Evolutionary conservation across 1,140 invertebrate genomes (phyloP).

Genomic region (Pogonognathellus flavescens): DNA sequence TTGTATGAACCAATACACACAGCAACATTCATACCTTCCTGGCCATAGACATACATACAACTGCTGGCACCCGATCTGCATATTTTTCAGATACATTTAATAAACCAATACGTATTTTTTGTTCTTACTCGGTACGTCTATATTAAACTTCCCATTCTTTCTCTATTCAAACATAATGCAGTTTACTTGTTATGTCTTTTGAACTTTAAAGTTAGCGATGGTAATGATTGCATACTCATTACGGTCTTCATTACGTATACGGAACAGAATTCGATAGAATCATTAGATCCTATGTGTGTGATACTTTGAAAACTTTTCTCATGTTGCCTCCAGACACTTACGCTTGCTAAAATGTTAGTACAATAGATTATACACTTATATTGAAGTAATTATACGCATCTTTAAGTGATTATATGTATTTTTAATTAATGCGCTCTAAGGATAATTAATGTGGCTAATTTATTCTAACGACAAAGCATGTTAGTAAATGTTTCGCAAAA

Average conservation of each 20-base stretch:
- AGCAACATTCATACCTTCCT: not conserved
- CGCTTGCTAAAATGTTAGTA: not conserved
- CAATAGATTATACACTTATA: too few species aligned
- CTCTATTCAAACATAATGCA: not conserved
- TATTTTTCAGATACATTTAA: too few species aligned
- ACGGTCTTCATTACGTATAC: constrained; percentile 21
- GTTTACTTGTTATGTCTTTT: not conserved
- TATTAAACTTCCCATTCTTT: not conserved
- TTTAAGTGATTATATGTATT: too few species aligned
- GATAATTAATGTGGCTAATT: too few species aligned
- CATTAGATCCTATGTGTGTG: not conserved
- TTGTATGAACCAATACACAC: not conserved
- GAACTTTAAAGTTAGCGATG: not conserved
- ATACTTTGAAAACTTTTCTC: constrained; percentile 24
- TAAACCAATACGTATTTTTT: too few species aligned
- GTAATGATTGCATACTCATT: constrained; percentile 39
- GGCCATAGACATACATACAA: too few species aligned
- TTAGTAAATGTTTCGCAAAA: too few species aligned
- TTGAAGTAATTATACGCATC: too few species aligned
- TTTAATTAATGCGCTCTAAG: too few species aligned
- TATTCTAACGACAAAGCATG: too few species aligned
- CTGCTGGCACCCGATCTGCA: too few species aligned
- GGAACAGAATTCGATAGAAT: constrained; percentile 13
- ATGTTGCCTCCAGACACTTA: constrained; percentile 3
- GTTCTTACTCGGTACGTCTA: not conserved